Base-by-base conservation (phyloP, 2,797 vertebrate genomes). In the Halcyon badia region DNA sequence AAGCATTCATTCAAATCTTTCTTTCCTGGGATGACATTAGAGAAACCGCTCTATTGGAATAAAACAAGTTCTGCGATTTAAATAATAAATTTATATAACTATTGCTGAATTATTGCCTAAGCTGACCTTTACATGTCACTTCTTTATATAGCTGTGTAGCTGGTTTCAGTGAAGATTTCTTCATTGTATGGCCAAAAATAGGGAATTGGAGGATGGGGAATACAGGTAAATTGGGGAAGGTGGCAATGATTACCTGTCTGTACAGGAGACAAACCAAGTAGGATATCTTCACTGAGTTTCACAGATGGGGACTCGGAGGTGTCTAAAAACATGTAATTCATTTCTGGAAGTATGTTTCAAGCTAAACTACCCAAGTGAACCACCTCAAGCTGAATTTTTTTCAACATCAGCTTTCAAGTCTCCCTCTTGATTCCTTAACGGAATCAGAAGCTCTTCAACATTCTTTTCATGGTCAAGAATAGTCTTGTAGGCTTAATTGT, bases 271-370 rank as follows among this genome's bases (percentile, higher is more conserved):
- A 42, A 65, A 90, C 46, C 7, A 41, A 65, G 20, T 56, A 19
- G 35, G 52, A 1, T 62, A 58, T 33, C 5, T 81, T 79, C 18
- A 42, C 5, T 4, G 14, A 31, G 25, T 54, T 76, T 76, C 39
- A 21, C 46, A 24, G 14, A 2, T 33, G 28, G 31, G 3, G 4
- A n/a, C 57, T 62, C 1, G 0, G 7, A 62, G 26, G 14, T 46
- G 10, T 64, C 64, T 28, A 13, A 3, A 28, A 66, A 54, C 28
- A 5, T 13, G 1, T 20, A 9, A 70, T 80, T 28, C 2, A 3
- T 41, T 79, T 61, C 58, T 89, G 41, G n/a, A 69, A 54, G 20
- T 65, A 4, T 20, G 5, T 79, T 76, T 71, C 44, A 56, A 26
- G 28, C 8, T 33, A 35, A 57, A 5, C 54, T 68, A 51, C 37